These are phyloP conservation scores for Urosaurus nigricauda DNA, from an alignment of 2,797 vertebrate genomes.

Conservation along the genomic window DNA sequence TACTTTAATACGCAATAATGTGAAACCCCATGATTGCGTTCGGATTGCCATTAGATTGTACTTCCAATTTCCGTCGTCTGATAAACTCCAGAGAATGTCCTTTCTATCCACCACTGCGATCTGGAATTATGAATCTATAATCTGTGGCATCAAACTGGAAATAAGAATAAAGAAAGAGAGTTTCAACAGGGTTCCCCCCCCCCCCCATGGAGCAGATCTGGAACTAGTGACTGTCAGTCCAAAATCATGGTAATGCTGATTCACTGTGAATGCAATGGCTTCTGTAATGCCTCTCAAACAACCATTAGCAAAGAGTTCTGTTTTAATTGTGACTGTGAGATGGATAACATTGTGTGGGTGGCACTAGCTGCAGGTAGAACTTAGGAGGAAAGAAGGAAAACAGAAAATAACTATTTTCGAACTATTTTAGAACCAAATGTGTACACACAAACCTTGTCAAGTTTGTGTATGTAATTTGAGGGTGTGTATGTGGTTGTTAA, in stretches of 20 bases:
- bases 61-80: too few relatives aligned
- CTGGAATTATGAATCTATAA: not conserved
- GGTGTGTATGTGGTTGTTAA: constrained; percentile 35
- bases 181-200: not conserved
- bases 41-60: too few relatives aligned
- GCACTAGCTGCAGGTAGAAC: not conserved
- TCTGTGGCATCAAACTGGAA: not conserved
- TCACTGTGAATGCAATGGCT: constrained; percentile 49
- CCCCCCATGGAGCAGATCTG: not conserved
- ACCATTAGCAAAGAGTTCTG: constrained; percentile 44
- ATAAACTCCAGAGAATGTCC: too few relatives aligned
- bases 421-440: constrained; percentile 60
- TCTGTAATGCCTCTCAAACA: constrained; percentile 57
- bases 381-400: constrained; percentile 21
- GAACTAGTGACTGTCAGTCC: not conserved
- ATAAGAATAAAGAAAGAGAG: not conserved
- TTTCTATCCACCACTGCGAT: not conserved
- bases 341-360: constrained; percentile 68
- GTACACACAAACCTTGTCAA: constrained; percentile 56
- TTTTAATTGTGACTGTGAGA: constrained; percentile 36
- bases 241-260: not conserved
- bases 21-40: too few relatives aligned
- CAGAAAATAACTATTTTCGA: constrained; percentile 62
- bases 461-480: constrained; percentile 51
- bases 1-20: too few relatives aligned